phyloP scores from a whole-genome alignment of 2,113 vertebrate genomes.

The Heterocephalus glaber region DNA sequence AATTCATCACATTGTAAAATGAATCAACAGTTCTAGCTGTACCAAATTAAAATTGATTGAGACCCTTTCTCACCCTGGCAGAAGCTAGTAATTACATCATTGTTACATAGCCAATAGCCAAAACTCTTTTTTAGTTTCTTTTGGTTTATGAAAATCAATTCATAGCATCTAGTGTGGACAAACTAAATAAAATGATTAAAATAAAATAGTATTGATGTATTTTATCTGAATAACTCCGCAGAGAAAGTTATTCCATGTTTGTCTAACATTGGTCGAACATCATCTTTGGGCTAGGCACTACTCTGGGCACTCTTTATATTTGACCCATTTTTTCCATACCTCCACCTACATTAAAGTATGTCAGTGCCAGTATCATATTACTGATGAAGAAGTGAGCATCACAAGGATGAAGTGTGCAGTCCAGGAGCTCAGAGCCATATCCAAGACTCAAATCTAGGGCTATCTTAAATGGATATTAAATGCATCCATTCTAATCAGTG shows the following conservation, averaged over 20 bases:
- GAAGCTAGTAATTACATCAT: slow-evolving; percentile 59
- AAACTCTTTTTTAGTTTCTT: slow-evolving; percentile 38
- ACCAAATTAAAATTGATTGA: slow-evolving; percentile 71
- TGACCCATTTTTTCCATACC: not conserved
- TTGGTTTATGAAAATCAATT: slow-evolving; percentile 51
- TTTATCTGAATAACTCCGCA: not conserved
- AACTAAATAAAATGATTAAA: slow-evolving; percentile 10
- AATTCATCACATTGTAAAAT: slow-evolving; percentile 65
- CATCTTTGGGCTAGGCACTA: not conserved
- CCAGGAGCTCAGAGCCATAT: not conserved
- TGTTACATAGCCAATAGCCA: slow-evolving; percentile 8
- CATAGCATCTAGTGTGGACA: not conserved
- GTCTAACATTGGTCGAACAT: not conserved
- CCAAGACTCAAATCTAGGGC: not conserved
- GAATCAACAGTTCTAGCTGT: slow-evolving; percentile 50
- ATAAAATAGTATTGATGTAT: not conserved
- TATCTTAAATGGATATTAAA: not conserved
- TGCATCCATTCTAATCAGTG: not conserved
- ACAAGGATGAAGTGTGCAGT: not conserved
- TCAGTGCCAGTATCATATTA: not conserved
- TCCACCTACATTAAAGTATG: not conserved
- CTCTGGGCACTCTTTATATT: not conserved
- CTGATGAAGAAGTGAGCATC: not conserved
- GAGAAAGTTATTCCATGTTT: not conserved
- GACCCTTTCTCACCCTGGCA: not conserved